A percentile compares a stretch with the other conserved stretches of the same genome.
Evolutionary conservation across 2,113 vertebrate genomes (phyloP).

Genomic region (Pontoporia blainvillei): DNA sequence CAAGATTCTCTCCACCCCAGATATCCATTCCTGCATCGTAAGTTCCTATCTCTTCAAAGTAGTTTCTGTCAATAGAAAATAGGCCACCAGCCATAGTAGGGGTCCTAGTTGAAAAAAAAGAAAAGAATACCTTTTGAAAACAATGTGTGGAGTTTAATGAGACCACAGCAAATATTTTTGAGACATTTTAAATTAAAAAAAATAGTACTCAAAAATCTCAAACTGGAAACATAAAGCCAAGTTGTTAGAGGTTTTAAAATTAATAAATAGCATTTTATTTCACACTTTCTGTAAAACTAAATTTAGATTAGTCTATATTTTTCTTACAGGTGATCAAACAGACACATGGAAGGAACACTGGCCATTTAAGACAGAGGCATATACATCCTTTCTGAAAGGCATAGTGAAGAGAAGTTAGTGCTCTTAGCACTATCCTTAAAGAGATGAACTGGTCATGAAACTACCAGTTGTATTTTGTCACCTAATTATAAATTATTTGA

Average conservation of each 20-base stretch:
- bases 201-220: constrained; percentile 48
- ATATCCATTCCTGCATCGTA: constrained; percentile 99
- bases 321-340: neutral
- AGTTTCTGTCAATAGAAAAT: constrained; percentile 96
- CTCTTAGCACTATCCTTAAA: neutral
- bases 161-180: constrained; percentile 72
- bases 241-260: neutral
- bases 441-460: constrained; percentile 1
- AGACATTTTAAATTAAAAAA: constrained; percentile 55
- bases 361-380: neutral
- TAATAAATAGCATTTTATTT: constrained; percentile 38
- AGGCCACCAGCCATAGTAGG: constrained; percentile 98
- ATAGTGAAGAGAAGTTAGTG: neutral
- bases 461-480: neutral
- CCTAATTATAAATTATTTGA: constrained; percentile 32
- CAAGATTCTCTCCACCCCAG: constrained; percentile 99
- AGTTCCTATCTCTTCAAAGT: constrained; percentile 99
- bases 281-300: constrained; percentile 36
- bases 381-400: neutral
- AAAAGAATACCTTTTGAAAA: constrained; percentile 81
- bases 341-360: constrained; percentile 8
- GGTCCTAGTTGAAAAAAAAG: constrained; percentile 88
- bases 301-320: neutral
- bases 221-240: neutral
- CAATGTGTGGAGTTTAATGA: constrained; percentile 72